Percentiles rank a stretch among this genome's conserved stretches.
These are phyloP conservation scores for Dendroctonus valens DNA, from an alignment of 1,140 invertebrate genomes.

Conservation along the genomic window DNA sequence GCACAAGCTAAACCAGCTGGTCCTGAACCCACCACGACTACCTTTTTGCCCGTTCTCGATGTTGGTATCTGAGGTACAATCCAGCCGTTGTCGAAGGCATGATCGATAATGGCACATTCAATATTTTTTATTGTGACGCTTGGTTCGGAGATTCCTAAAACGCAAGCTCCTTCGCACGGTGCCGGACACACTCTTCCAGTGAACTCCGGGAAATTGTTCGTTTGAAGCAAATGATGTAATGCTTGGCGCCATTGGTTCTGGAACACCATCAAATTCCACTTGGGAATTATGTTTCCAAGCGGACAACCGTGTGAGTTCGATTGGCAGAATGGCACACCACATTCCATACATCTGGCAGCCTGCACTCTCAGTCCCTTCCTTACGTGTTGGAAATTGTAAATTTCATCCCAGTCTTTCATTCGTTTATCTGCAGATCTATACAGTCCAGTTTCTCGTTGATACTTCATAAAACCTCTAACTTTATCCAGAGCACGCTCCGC, in stretches of 20 bases:
- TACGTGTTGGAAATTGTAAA: slow-evolving; percentile 86
- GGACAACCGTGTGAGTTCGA: slow-evolving; percentile 88
- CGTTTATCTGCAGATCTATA: slow-evolving; percentile 84
- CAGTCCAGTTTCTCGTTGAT: slow-evolving; percentile 79
- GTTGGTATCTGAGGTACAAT: slow-evolving; percentile 75
- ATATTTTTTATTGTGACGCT: slow-evolving; percentile 99
- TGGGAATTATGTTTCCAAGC: slow-evolving; percentile 97
- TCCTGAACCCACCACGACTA: slow-evolving; percentile 94
- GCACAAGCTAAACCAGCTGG: slow-evolving; percentile 94
- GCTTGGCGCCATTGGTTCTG: slow-evolving; percentile 96
- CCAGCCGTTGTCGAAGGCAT: slow-evolving; percentile 97
- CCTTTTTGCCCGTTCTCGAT: slow-evolving; percentile 75
- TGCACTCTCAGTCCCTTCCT: slow-evolving; percentile 74
- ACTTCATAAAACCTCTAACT: slow-evolving; percentile 91
- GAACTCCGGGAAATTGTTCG: slow-evolving; percentile 99
- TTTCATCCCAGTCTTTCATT: slow-evolving; percentile 94
- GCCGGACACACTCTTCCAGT: slow-evolving; percentile 98
- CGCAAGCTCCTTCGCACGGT: slow-evolving; percentile 98
- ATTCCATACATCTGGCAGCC: slow-evolving; percentile 89
- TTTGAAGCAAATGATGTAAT: slow-evolving; percentile 92
- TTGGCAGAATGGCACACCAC: slow-evolving; percentile 98
- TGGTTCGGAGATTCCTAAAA: slow-evolving; percentile 92
- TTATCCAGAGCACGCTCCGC: slow-evolving; percentile 85
- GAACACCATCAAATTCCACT: slow-evolving; percentile 98
- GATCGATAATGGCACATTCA: slow-evolving; percentile 97